These are phyloP conservation scores for Philereme transversata DNA, from an alignment of 2,888 invertebrate species.

Conservation along the genomic window DNA sequence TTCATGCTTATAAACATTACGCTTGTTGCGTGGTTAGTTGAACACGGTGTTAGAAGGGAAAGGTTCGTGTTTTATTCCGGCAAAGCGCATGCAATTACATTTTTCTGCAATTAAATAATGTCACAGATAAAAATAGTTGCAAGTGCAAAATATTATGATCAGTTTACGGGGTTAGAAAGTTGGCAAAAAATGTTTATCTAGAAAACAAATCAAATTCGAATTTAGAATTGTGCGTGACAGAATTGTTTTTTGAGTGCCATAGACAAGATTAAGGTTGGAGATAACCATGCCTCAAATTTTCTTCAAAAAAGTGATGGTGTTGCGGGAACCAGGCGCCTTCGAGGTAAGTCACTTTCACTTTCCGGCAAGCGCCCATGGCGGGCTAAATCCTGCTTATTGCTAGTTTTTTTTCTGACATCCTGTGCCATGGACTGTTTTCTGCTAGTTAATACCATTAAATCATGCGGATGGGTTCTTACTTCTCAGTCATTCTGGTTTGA, in stretches of 20 bases:
- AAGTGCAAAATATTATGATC: conserved; percentile 17
- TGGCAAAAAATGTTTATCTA: conserved; percentile 32
- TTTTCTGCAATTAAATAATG: conserved; percentile 16
- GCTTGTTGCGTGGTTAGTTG: conserved; percentile 75
- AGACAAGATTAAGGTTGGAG: conserved; percentile 47
- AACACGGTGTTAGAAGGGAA: conserved; percentile 72
- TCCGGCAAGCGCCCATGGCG: conserved; percentile 45
- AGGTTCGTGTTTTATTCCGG: conserved; percentile 57
- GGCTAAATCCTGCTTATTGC: conserved; percentile 41
- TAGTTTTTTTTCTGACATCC: conserved; percentile 1
- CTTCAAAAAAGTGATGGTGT: conserved; percentile 82
- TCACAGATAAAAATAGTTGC: conserved; percentile 12
- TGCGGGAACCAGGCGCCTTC: conserved; percentile 72
- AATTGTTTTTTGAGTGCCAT: conserved; percentile 38
- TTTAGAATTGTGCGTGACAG: conserved; percentile 31
- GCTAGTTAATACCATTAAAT: too few species aligned
- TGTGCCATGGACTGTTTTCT: conserved; percentile 5
- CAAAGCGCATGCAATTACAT: conserved; percentile 23
- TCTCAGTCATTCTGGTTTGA: too few species aligned
- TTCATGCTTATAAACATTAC: conserved; percentile 79
- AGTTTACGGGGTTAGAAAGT: not conserved
- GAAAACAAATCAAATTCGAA: conserved; percentile 35
- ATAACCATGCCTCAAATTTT: conserved; percentile 80
- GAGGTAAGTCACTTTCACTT: conserved; percentile 82
- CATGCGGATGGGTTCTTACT: too few species aligned